Percentiles rank a stretch among this genome's conserved stretches.
Conservation (phyloP, 2,888 invertebrate genomes). For the Steinernema hermaphroditum region DNA sequence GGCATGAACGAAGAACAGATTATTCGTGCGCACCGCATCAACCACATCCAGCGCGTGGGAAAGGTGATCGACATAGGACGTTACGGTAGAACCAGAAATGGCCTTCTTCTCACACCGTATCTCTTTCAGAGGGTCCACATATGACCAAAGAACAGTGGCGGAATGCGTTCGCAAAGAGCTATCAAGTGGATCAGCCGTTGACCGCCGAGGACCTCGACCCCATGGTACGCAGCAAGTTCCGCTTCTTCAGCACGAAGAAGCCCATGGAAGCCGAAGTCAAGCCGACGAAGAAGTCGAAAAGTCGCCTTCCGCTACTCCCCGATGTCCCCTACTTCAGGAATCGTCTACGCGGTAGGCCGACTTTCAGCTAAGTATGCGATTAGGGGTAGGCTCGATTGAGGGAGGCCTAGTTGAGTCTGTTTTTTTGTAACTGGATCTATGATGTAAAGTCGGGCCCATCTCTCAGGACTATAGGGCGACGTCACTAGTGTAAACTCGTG, state of each 20-base stretch:
- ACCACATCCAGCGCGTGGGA: neutral
- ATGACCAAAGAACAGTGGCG: neutral
- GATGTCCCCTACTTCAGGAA: no score
- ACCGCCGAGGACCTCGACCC: neutral
- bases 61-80: neutral
- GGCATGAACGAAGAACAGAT: no score
- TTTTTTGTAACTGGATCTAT: conserved; percentile 19
- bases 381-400: neutral
- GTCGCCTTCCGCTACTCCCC: no score
- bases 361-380: no score
- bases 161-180: neutral
- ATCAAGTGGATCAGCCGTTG: neutral
- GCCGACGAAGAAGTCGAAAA: no score
- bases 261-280: no score
- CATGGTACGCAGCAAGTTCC: neutral
- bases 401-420: neutral
- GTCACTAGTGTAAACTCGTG: conserved; percentile 13
- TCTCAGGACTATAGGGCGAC: conserved; percentile 1
- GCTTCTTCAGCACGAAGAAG: no score
- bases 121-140: conserved; percentile 5
- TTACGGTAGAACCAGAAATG: conserved; percentile 5
- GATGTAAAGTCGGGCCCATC: conserved; percentile 4
- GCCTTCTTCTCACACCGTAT: neutral
- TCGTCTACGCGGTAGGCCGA: no score
- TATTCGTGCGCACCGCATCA: no score